Evolutionary conservation across 2,113 vertebrate species (phyloP), one percentile per base, ranked within the genome.

Genomic region (Candoia aspera): DNA sequence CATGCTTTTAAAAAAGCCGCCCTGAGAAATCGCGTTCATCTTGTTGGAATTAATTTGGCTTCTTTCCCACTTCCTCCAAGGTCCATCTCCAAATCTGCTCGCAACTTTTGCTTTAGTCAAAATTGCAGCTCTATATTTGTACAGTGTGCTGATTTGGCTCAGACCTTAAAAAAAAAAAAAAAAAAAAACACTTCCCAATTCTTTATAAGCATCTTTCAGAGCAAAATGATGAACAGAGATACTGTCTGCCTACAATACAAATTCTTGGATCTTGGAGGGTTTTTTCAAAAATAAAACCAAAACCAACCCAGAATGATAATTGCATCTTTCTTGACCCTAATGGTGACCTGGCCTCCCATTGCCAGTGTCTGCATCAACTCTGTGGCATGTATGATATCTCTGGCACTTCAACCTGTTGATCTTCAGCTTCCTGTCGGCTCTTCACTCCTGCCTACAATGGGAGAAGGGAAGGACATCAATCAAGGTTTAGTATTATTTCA

Each of bases 401-500:
- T 84, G 87, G 58, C 73, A 84, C 37, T 21, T 37, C 58, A 26
- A 33, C 10, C 29, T 42, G 13, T 88, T 92, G 60, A 84, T 57
- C 91, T 92, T 84, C 87, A 89, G 87, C 8, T 54, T 59, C 19
- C 8, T 89, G 68, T 84, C 79, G 84, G 87, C 73, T 58, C 46
- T 54, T 84, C 57, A 9, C 87, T 84, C 58, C 73, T 89, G 87
- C 42, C 54, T 37, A 84, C 42, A 84, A 84, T 62, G 6, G 46
- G 87, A 92, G 57, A 55, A 17, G 17, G 46, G 29, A 92, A 15
- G 49, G 79, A 79, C 57, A 92, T 92, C 73, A 84, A 89, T 92
- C 91, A 92, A 62, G 73, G 54, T 89, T 92, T 60, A 89, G 73
- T 55, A 92, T 92, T 92, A 92, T 92, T 89, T 89, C 68, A 11